Conservation (phyloP, 2,888 invertebrate genomes). For the Thera britannica region DNA sequence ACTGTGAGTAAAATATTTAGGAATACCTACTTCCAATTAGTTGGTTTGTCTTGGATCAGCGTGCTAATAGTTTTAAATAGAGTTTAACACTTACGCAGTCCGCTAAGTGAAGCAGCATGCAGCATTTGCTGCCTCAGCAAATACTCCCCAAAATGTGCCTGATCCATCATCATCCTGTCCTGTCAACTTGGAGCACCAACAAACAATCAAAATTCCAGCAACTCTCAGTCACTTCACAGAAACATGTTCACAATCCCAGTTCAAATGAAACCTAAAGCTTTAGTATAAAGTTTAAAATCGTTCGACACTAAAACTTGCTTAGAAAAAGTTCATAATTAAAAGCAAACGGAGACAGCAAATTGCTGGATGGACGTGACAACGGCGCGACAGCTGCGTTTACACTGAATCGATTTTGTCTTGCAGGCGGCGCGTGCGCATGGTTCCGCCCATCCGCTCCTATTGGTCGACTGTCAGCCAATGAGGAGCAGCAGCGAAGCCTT, state of each 20-base stretch:
- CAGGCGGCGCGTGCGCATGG: slow-evolving; percentile 79
- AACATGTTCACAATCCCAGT: slow-evolving; percentile 57
- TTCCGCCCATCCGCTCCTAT: slow-evolving; percentile 64
- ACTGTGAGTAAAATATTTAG: too few species aligned
- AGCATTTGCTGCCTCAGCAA: slow-evolving; percentile 81
- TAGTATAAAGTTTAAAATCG: slow-evolving; percentile 43
- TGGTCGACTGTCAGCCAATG: slow-evolving; percentile 67
- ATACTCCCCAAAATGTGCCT: slow-evolving; percentile 80
- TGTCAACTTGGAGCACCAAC: slow-evolving; percentile 45
- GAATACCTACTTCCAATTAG: background rate
- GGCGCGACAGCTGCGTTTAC: slow-evolving; percentile 73
- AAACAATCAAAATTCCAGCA: slow-evolving; percentile 52
- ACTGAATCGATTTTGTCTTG: slow-evolving; percentile 62
- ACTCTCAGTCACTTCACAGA: slow-evolving; percentile 68
- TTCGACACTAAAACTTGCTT: slow-evolving; percentile 52
- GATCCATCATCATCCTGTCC: slow-evolving; percentile 80
- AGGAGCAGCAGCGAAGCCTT: slow-evolving; percentile 65
- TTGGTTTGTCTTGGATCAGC: background rate
- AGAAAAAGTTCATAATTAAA: slow-evolving; percentile 72
- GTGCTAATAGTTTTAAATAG: background rate
- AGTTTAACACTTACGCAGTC: slow-evolving; percentile 68
- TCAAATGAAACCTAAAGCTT: slow-evolving; percentile 43
- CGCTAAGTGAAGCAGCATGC: slow-evolving; percentile 77
- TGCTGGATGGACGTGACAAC: slow-evolving; percentile 59
- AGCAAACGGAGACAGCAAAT: slow-evolving; percentile 53